These are phyloP conservation scores for Julus scandinavius DNA, from an alignment of 2,888 invertebrate species.

Conservation along the genomic window DNA sequence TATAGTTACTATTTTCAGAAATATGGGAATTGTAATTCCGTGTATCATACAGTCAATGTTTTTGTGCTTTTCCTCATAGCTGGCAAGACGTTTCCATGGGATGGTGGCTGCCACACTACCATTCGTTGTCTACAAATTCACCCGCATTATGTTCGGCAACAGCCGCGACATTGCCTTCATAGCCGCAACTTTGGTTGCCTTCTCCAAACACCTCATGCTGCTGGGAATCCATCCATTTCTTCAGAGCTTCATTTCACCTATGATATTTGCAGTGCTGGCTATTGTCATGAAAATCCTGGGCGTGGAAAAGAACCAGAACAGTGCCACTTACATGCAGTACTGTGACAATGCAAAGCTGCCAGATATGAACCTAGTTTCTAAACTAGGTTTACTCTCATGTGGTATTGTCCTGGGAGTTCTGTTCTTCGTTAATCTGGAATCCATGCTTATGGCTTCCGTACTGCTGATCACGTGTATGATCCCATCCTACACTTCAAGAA, in stretches of 20 bases:
- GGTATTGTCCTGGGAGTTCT: conserved; percentile 50
- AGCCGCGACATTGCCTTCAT: conserved; percentile 53
- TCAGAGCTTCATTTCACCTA: conserved; percentile 54
- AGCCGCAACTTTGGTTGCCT: conserved; percentile 54
- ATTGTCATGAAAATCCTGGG: conserved; percentile 17
- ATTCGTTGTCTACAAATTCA: conserved; percentile 55
- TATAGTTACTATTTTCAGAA: no score
- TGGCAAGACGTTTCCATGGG: conserved; percentile 55
- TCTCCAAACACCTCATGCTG: conserved; percentile 54
- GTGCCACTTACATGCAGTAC: neutral
- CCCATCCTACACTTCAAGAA: neutral
- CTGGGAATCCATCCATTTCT: conserved; percentile 52
- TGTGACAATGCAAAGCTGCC: neutral
- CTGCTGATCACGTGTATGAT: neutral
- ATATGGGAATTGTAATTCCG: no score
- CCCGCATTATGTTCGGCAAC: conserved; percentile 35
- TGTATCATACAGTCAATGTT: no score
- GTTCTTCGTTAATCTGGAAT: conserved; percentile 46
- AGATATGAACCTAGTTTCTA: conserved; percentile 1
- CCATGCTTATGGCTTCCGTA: neutral
- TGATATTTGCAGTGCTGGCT: conserved; percentile 51
- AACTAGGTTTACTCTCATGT: neutral
- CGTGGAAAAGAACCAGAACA: neutral
- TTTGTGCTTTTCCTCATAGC: neutral
- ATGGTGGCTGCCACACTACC: conserved; percentile 51